phyloP scores from a whole-genome alignment of 2,888 invertebrate species.

The Anagyrus pseudococci region DNA sequence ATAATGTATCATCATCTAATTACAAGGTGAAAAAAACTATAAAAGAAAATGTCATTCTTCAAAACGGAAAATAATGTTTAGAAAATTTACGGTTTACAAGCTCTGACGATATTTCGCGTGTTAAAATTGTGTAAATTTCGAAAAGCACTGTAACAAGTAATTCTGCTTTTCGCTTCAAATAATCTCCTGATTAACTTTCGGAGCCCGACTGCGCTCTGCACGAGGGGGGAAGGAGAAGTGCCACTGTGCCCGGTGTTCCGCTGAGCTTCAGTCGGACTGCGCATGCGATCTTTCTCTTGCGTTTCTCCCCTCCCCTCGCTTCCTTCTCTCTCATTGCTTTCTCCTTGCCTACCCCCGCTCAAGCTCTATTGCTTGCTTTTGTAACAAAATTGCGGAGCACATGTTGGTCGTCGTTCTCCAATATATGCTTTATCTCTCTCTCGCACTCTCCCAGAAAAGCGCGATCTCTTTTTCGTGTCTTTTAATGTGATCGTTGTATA shows the following conservation, averaged over 20 bases:
- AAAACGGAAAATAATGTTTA: too few relatives aligned
- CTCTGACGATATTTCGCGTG: too few relatives aligned
- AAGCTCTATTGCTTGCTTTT: too few relatives aligned
- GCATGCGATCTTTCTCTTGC: not conserved
- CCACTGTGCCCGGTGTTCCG: not conserved
- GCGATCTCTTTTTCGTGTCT: not conserved
- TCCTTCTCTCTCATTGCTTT: not conserved
- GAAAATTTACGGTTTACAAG: not conserved
- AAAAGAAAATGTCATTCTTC: too few relatives aligned
- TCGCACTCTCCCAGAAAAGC: not conserved
- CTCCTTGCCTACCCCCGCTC: not conserved
- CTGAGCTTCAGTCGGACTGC: not conserved
- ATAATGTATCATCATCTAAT: too few relatives aligned
- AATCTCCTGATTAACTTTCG: not conserved
- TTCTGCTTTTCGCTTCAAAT: not conserved
- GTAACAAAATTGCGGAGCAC: constrained; percentile 9
- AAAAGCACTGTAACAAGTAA: not conserved
- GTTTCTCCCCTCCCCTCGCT: not conserved
- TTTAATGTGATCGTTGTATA: not conserved
- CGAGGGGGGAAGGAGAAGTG: too few relatives aligned
- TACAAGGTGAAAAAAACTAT: too few relatives aligned
- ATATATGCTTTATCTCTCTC: too few relatives aligned
- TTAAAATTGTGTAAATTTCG: not conserved
- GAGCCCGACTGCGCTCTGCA: too few relatives aligned
- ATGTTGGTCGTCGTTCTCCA: constrained; percentile 5